These are phyloP conservation scores for Colaptes auratus DNA, from an alignment of 2,113 vertebrate genomes.

Conservation along the genomic window DNA sequence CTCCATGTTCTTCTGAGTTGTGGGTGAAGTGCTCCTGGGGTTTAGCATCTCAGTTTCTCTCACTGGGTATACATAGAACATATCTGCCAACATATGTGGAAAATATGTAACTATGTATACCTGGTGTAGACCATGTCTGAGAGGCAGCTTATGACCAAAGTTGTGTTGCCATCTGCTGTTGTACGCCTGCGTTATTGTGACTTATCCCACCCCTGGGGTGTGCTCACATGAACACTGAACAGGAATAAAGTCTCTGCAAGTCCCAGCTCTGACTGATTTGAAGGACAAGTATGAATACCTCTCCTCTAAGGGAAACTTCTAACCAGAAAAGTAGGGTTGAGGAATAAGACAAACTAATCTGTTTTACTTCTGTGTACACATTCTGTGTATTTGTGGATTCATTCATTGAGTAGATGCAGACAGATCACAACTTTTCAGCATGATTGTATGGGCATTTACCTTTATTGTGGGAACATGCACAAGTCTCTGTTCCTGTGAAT, in stretches of 20 bases:
- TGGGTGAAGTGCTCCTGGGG: neutral
- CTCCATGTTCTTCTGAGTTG: neutral
- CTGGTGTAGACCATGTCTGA: neutral
- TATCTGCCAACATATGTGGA: neutral
- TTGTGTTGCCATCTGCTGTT: neutral
- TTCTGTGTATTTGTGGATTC: neutral
- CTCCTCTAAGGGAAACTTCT: neutral
- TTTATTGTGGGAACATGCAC: constrained; percentile 39
- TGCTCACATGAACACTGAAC: neutral
- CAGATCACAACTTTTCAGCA: neutral
- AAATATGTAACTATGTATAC: neutral
- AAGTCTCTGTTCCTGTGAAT: constrained; percentile 25
- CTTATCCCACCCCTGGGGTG: neutral
- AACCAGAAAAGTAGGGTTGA: neutral
- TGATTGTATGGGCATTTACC: neutral
- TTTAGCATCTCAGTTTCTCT: neutral
- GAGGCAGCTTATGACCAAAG: neutral
- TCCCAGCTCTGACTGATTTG: neutral
- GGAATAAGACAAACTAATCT: neutral
- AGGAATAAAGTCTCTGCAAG: neutral
- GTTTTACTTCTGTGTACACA: neutral
- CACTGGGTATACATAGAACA: neutral
- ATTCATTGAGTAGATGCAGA: neutral
- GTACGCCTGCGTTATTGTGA: neutral
- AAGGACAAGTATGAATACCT: neutral